Conservation (phyloP, 2,797 vertebrate species). For the Manis pentadactyla region DNA sequence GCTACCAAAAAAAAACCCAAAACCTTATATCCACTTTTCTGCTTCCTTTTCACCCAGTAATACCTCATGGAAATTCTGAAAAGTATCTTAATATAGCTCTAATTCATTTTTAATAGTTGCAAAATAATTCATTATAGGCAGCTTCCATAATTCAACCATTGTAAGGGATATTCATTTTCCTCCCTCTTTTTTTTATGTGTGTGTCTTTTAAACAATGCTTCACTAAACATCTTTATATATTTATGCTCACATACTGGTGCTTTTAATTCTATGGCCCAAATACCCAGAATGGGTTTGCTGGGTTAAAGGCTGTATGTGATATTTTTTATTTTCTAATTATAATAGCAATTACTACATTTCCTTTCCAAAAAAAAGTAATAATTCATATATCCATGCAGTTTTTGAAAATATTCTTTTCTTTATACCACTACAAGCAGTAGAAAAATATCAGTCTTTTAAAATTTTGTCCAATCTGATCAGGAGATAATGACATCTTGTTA, state of each 20-base stretch:
- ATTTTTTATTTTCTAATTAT: not conserved
- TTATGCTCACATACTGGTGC: not conserved
- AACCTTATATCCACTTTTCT: not conserved
- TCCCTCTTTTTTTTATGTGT: not conserved
- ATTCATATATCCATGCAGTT: not conserved
- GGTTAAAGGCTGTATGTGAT: not conserved
- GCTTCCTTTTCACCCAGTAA: not conserved
- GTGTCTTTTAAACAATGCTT: not conserved
- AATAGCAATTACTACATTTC: not conserved
- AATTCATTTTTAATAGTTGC: constrained; percentile 15
- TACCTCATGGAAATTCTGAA: not conserved
- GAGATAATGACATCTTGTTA: not conserved
- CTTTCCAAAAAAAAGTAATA: not conserved
- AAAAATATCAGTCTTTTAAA: not conserved
- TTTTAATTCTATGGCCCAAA: not conserved
- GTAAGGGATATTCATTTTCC: not conserved
- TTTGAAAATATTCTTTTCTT: not conserved
- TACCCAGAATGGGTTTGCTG: not conserved
- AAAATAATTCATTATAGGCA: constrained; percentile 24
- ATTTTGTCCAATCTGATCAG: not conserved
- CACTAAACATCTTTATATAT: not conserved
- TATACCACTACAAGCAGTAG: not conserved
- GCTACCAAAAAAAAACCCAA: not conserved
- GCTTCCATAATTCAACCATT: not conserved
- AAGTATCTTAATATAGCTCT: not conserved